Evolutionary conservation across 2,113 vertebrate genomes (phyloP), one percentile per base, ranked within the genome.

Genomic region (Syngnathus floridae): DNA sequence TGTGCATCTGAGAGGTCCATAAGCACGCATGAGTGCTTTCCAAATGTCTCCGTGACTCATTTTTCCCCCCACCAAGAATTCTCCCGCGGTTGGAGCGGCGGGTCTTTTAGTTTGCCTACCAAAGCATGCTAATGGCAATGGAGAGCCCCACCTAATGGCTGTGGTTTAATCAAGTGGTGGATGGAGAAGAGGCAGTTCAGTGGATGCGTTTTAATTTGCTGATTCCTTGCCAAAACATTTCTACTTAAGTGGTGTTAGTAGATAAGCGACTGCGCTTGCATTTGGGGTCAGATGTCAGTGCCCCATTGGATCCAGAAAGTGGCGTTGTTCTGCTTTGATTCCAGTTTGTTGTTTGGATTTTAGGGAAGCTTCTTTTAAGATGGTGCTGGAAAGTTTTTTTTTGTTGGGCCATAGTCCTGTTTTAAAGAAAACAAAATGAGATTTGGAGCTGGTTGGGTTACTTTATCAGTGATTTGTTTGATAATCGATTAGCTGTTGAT

Each of bases 21-120:
- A 57, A 37, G 22, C 35, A 64, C 54, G 52, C 49, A 4, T 59
- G 52, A 48, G 12, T 45, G 60, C 40, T 65, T 26, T 57, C 2
- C 62, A 74, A 64, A 54, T 40, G 40, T 59, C 62, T 55, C 66
- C 1, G 5, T 54, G 67, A 62, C 45, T 58, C 64, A 37, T 38
- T 55, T 56, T 21, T 12, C 66, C 31, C 2, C 21, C 66, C 31
- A 1, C 21, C 6, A 66, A 69, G 35, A 4, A 19, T 37, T 59
- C 6, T 62, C 57, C 26, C 31, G 48, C 37, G 36, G 35, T 62
- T 45, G 19, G 26, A 35, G 14, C 62, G 22, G 14, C 62, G 22
- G 58, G 43, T 43, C 45, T 58, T 54, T 37, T 65, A 66, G 46
- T 60, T 43, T 2, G 56, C n/a, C 40, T 65, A 62, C 52, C 54